A percentile compares a stretch with the other conserved stretches of the same genome.
Evolutionary conservation across 2,797 vertebrate genomes (phyloP).

Genomic region (Sciurus vulgaris): DNA sequence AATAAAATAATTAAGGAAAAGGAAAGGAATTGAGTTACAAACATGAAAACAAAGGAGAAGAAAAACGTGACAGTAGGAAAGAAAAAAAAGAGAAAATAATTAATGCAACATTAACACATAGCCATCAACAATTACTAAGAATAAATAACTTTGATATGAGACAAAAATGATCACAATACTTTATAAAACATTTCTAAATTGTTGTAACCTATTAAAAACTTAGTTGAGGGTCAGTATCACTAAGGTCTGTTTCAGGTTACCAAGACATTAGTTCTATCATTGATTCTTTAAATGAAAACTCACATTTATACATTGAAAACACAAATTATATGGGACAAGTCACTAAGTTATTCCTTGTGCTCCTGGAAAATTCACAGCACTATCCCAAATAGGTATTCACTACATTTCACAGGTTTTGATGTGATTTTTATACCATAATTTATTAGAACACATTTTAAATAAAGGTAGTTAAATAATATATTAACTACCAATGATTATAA

Average conservation of each 20-base stretch:
- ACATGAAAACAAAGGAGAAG: conserved; percentile 68
- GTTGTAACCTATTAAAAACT: neutral
- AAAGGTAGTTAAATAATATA: neutral
- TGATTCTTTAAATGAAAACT: neutral
- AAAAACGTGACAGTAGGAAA: conserved; percentile 82
- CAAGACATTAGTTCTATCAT: neutral
- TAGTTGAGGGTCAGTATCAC: neutral
- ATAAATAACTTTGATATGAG: conserved; percentile 68
- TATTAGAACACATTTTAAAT: neutral
- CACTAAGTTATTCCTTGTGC: neutral
- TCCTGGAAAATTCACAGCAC: neutral
- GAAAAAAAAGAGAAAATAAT: conserved; percentile 83
- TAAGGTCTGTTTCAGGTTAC: neutral
- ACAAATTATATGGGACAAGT: neutral
- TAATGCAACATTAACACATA: conserved; percentile 82
- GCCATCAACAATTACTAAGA: conserved; percentile 71
- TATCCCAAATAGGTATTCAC: neutral
- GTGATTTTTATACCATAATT: neutral
- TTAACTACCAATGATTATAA: neutral
- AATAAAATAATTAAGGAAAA: conserved; percentile 74
- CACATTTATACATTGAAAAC: neutral
- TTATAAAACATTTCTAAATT: neutral
- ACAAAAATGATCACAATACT: neutral
- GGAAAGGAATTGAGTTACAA: conserved; percentile 68
- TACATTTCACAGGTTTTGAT: neutral